A percentile compares a stretch with the other conserved stretches of the same genome.
Evolutionary conservation across 2,888 invertebrate species (phyloP).

Genomic region (Andrena flavipes): DNA sequence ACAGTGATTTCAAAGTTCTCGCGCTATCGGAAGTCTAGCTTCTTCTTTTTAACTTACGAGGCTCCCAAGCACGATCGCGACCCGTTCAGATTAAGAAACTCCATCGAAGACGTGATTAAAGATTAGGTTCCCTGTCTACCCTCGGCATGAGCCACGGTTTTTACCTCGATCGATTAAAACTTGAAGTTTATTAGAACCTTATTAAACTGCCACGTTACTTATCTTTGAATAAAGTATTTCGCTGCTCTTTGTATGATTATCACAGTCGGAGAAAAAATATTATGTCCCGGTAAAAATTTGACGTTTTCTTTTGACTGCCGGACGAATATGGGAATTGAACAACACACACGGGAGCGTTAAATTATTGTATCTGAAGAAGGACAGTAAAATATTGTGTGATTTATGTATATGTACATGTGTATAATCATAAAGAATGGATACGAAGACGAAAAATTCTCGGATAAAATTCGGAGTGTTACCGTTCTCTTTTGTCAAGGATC

Average conservation of each 20-base stretch:
- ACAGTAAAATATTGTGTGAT: too few species aligned
- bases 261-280: not conserved
- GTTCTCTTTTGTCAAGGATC: too few species aligned
- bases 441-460: not conserved
- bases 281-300: not conserved
- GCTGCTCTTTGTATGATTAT: not conserved
- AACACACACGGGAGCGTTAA: too few species aligned
- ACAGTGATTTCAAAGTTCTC: constrained; percentile 58
- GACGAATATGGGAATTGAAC: too few species aligned
- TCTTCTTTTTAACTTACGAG: constrained; percentile 63
- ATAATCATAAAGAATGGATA: not conserved
- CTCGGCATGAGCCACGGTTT: constrained; percentile 45
- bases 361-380: too few species aligned
- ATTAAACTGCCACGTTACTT: constrained; percentile 56
- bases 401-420: too few species aligned
- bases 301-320: not conserved
- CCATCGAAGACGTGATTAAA: constrained; percentile 70
- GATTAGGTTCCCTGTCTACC: constrained; percentile 64
- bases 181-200: constrained; percentile 65
- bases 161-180: constrained; percentile 66
- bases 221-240: constrained; percentile 38
- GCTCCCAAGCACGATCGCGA: constrained; percentile 59
- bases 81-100: constrained; percentile 69
- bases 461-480: not conserved
- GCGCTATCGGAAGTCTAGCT: constrained; percentile 51